Conservation (phyloP, 2,888 invertebrate species). For the Eupithecia abbreviata region DNA sequence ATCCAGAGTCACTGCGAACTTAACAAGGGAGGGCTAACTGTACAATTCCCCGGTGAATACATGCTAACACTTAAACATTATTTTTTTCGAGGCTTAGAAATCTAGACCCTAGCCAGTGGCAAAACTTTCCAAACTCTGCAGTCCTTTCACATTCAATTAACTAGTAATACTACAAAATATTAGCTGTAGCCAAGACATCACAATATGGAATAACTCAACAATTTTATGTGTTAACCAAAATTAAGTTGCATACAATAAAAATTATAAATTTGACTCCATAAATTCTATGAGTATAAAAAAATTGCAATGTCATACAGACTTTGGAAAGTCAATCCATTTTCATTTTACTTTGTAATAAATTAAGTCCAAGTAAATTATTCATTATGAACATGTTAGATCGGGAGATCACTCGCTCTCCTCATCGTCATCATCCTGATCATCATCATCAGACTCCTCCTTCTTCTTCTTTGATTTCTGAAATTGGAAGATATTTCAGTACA, state of each 20-base stretch:
- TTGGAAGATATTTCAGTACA: conserved; percentile 16
- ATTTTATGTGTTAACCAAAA: conserved; percentile 67
- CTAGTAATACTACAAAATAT: conserved; percentile 63
- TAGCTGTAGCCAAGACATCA: conserved; percentile 62
- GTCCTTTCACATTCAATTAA: conserved; percentile 60
- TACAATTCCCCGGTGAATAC: conserved; percentile 83
- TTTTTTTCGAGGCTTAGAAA: conserved; percentile 80
- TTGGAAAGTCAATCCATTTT: conserved; percentile 78
- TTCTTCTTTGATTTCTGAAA: conserved; percentile 81
- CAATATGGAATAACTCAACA: conserved; percentile 59
- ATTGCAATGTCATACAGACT: conserved; percentile 67
- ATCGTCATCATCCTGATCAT: conserved; percentile 86
- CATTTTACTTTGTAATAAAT: conserved; percentile 83
- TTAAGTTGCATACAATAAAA: conserved; percentile 55
- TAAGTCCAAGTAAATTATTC: conserved; percentile 84
- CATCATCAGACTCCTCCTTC: conserved; percentile 86
- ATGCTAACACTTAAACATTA: conserved; percentile 83
- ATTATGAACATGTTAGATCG: conserved; percentile 79
- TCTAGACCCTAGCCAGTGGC: conserved; percentile 79
- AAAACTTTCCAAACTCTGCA: conserved; percentile 82
- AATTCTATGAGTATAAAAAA: conserved; percentile 49
- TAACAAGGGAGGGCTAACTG: conserved; percentile 84
- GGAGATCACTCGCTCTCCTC: conserved; percentile 87
- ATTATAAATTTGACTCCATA: conserved; percentile 45
- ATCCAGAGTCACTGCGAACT: conserved; percentile 82